Evolutionary conservation across 2,113 vertebrate genomes (phyloP), one percentile per base, ranked within the genome.

Genomic region (Reinhardtius hippoglossoides): DNA sequence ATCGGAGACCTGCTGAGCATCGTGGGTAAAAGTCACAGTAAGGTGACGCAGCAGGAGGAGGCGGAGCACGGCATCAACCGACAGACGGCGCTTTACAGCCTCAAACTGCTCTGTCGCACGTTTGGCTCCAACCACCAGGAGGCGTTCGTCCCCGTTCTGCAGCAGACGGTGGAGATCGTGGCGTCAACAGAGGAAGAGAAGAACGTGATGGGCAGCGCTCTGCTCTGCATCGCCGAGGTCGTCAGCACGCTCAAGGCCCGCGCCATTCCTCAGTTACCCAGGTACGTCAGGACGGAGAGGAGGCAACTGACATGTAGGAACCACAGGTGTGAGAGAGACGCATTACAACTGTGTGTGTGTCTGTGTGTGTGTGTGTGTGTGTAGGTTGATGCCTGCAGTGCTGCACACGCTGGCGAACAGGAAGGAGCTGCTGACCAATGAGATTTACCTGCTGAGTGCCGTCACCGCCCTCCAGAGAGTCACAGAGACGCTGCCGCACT

Each of bases 21-120:
- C 0, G 96, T 94, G 66, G 93, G 90, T 24, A 93, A 76, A 18
- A 89, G 90, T 42, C 88, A 9, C 0, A 12, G 64, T 3, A 48
- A 85, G 63, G 67, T 2, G 5, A 6, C 0, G 44, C 14, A 58
- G 57, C 92, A 89, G 15, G 92, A 93, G 70, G 95, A 94, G 61
- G 76, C 70, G n/a, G 98, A 99, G 66, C 96, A 95, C 46, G 95
- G 96, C 2, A 89, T 99, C 81, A 99, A 97, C 90, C 94, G 98
- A 13, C 98, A 99, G 91, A 98, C 97, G 0, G 98, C 98, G 12
- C 92, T 99, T 40, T 98, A 96, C 84, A 97, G 96, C 74, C 94
- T 99, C 18, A 99, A 98, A 79, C 94, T 99, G 31, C 93, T 99
- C 1, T 98, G 98, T 83, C 97, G 95, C 91, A 94, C 91, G 68